Percentiles rank a stretch among this genome's conserved stretches.
Evolutionary conservation across 64 coral and sea anemone species (phyloP).

Genomic region (Stichodactyla mertensii): DNA sequence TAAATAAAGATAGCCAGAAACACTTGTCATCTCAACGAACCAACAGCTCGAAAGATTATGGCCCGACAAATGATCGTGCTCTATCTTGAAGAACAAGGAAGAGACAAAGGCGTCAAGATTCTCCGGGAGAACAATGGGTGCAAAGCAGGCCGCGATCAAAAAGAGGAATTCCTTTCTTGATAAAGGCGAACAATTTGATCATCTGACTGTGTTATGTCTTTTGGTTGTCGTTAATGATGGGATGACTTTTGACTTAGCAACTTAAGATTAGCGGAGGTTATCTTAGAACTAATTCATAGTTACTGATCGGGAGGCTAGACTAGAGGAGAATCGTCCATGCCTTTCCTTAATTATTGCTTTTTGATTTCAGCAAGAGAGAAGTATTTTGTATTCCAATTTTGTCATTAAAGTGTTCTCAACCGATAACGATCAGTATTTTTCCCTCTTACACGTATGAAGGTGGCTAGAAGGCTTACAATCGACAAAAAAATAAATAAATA

Average conservation of each 20-base stretch:
- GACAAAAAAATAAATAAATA: too few relatives aligned
- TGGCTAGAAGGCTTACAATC: too few relatives aligned
- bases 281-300: background rate
- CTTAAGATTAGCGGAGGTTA: background rate
- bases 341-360: background rate
- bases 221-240: background rate
- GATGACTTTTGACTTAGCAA: background rate
- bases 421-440: too few relatives aligned
- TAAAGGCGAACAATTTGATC: constrained; percentile 4
- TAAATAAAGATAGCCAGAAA: background rate
- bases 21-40: background rate
- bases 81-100: background rate
- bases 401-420: too few relatives aligned
- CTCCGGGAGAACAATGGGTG: background rate
- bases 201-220: background rate
- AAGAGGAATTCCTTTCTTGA: background rate
- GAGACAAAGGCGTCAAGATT: background rate
- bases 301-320: background rate
- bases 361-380: background rate
- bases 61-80: background rate
- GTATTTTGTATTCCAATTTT: too few relatives aligned
- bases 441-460: too few relatives aligned
- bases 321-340: background rate
- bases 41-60: background rate
- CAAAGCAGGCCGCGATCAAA: background rate